These are phyloP conservation scores for Dicrurus megarhynchus DNA, from an alignment of 2,113 vertebrate genomes.

Conservation along the genomic window DNA sequence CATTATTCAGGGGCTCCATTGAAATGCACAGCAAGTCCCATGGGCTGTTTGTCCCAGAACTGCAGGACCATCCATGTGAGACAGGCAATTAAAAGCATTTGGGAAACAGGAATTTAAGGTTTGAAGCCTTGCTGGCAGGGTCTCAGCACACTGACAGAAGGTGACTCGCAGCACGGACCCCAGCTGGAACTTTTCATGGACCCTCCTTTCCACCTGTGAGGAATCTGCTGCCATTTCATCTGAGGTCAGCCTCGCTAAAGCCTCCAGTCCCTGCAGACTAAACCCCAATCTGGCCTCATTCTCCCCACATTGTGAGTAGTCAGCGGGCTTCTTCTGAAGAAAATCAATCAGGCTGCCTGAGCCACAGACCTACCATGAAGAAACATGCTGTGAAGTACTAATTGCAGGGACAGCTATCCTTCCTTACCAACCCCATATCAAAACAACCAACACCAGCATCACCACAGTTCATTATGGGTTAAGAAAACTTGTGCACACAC, in stretches of 20 bases:
- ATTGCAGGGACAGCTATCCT: slow-evolving; percentile 67
- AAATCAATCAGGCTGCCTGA: slow-evolving; percentile 50
- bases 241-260: slow-evolving; percentile 21
- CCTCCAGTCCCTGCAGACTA: slow-evolving; percentile 1
- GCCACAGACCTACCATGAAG: slow-evolving; percentile 41
- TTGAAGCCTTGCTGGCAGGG: neutral
- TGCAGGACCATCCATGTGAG: neutral
- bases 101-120: neutral
- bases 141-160: neutral
- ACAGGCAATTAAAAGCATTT: neutral
- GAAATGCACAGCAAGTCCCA: slow-evolving; percentile 13
- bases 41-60: neutral
- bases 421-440: neutral
- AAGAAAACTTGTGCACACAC: neutral
- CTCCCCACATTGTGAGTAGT: neutral
- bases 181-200: slow-evolving; percentile 25
- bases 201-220: slow-evolving; percentile 14
- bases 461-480: neutral
- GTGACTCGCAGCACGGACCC: neutral
- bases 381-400: slow-evolving; percentile 54
- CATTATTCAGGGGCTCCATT: neutral
- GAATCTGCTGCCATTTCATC: slow-evolving; percentile 38
- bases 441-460: neutral
- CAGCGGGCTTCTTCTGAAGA: slow-evolving; percentile 30
- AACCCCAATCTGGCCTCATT: neutral